Evolutionary conservation across 2,113 vertebrate genomes (phyloP).

Genomic region (Oncorhynchus nerka): DNA sequence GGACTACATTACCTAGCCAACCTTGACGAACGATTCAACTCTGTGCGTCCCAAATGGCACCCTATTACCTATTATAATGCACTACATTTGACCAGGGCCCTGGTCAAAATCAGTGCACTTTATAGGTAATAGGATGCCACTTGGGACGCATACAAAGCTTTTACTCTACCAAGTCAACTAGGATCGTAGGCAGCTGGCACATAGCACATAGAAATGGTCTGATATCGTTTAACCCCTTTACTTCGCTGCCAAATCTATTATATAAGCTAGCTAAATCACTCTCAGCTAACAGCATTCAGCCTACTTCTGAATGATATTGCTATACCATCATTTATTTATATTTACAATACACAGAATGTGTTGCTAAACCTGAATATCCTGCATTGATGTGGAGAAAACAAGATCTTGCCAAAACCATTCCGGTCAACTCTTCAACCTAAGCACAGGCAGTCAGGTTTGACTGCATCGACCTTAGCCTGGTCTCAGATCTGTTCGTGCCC

Average conservation of each 20-base stretch:
- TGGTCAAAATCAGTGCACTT: too few relatives aligned
- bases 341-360: neutral
- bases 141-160: conserved; percentile 14
- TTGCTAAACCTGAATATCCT: conserved; percentile 65
- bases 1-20: conserved; percentile 56
- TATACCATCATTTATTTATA: conserved; percentile 26
- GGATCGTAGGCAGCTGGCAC: conserved; percentile 66
- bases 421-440: conserved; percentile 20
- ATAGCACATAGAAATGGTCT: conserved; percentile 60
- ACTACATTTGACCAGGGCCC: too few relatives aligned
- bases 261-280: conserved; percentile 33
- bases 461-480: neutral
- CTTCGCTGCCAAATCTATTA: conserved; percentile 53
- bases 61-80: too few relatives aligned
- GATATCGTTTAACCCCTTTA: conserved; percentile 40
- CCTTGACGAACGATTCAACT: conserved; percentile 47
- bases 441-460: conserved; percentile 54
- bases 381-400: conserved; percentile 57
- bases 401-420: conserved; percentile 47
- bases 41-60: neutral
- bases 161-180: conserved; percentile 52
- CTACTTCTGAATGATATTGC: conserved; percentile 48
- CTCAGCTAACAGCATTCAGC: conserved; percentile 53
- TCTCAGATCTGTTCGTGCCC: too few relatives aligned
- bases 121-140: too few relatives aligned